phyloP scores from a whole-genome alignment of 92 coral and sea anemone species.

The Isaurus tuberculatus region DNA sequence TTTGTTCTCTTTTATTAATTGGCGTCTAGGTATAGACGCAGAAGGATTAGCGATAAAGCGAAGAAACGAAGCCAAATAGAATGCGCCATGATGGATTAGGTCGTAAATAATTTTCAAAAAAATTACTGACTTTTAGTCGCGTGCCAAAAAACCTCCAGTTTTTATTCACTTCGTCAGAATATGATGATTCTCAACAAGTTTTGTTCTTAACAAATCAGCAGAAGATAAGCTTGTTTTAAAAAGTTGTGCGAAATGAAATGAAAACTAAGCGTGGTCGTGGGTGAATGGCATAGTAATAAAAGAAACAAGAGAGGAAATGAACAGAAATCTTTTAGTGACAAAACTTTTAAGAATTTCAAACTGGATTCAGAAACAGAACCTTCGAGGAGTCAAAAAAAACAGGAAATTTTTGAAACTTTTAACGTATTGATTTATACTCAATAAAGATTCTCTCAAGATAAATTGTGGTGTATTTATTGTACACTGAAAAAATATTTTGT shows the following conservation, averaged over 20 bases:
- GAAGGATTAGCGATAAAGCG: constrained; percentile 13
- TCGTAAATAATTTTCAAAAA: neutral
- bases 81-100: neutral
- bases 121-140: neutral
- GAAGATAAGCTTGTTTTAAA: no score
- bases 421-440: neutral
- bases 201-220: no score
- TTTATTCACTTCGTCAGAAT: neutral
- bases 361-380: neutral
- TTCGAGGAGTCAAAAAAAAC: neutral
- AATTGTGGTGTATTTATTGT: neutral
- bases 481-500: neutral
- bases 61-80: neutral
- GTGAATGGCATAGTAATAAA: neutral
- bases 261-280: no score
- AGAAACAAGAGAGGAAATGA: neutral
- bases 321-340: neutral
- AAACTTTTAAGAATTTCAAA: neutral
- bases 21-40: constrained; percentile 8
- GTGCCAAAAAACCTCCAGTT: neutral
- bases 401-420: neutral
- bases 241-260: no score
- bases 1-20: constrained; percentile 11
- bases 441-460: constrained; percentile 23
- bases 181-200: no score